A percentile compares a stretch with the other conserved stretches of the same genome.
Evolutionary conservation across 2,113 vertebrate species (phyloP).

Genomic region (Actenoides hombroni): DNA sequence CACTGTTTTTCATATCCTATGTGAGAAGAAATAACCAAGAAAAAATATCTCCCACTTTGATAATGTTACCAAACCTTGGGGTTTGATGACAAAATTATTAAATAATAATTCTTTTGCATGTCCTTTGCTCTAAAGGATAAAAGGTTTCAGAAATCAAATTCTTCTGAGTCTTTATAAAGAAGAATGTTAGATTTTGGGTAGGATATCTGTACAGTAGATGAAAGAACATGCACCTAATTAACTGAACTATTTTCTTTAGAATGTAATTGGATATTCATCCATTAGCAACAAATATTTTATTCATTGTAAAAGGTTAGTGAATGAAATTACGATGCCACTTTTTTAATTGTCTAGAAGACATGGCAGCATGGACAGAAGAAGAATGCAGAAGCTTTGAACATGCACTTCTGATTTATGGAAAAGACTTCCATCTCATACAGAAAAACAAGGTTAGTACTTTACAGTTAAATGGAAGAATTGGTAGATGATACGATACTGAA

Average conservation of each 20-base stretch:
- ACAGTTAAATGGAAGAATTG: neutral
- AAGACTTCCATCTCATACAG: conserved; percentile 98
- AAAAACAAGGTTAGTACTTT: conserved; percentile 89
- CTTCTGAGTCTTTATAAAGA: neutral
- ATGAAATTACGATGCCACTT: neutral
- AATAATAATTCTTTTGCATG: neutral
- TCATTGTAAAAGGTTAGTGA: neutral
- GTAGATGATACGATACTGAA: neutral
- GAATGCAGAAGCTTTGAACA: conserved; percentile 97
- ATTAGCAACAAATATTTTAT: neutral
- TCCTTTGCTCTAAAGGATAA: neutral
- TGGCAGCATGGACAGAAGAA: conserved; percentile 94
- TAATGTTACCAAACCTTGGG: neutral
- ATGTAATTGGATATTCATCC: neutral
- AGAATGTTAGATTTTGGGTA: neutral
- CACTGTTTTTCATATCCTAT: neutral
- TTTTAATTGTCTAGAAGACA: conserved; percentile 80
- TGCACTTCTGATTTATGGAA: conserved; percentile 94
- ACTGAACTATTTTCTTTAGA: neutral
- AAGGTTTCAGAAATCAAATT: neutral
- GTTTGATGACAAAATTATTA: neutral
- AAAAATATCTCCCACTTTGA: neutral
- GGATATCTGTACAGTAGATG: neutral
- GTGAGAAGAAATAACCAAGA: neutral
- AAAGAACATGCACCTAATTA: neutral